These are phyloP conservation scores for Macropus fuliginosus DNA, from an alignment of 2,797 vertebrate genomes.

Conservation along the genomic window DNA sequence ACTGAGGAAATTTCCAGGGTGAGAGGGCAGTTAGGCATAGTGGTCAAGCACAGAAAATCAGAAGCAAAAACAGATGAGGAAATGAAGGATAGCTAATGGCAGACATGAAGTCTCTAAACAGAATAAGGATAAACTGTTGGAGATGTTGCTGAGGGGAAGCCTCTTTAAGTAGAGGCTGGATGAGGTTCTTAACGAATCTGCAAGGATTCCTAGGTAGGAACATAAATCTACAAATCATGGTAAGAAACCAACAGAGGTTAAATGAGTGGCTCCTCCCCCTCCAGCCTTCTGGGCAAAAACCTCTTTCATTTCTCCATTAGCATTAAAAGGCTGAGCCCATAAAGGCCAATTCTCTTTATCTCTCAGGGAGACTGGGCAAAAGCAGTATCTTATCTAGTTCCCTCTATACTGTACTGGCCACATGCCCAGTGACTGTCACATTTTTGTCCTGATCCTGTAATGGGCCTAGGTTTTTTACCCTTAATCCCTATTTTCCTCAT, in stretches of 20 bases:
- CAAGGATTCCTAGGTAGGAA: not conserved
- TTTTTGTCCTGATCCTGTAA: not conserved
- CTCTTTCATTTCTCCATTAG: not conserved
- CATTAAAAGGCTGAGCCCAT: not conserved
- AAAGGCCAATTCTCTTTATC: not conserved
- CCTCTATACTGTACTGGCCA: not conserved
- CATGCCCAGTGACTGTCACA: not conserved
- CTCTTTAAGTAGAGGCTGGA: not conserved
- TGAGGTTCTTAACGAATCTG: not conserved
- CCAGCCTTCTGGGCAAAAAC: not conserved
- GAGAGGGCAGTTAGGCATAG: not conserved
- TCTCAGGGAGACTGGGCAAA: not conserved
- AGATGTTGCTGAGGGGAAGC: not conserved
- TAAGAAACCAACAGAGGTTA: not conserved
- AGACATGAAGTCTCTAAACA: not conserved
- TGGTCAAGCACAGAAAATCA: not conserved
- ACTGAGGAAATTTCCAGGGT: not conserved
- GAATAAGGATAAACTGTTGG: not conserved
- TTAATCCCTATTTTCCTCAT: not conserved
- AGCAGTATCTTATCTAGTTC: not conserved
- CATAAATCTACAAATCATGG: not conserved
- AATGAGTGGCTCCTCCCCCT: not conserved
- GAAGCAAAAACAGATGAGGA: not conserved
- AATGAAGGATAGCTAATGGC: not conserved
- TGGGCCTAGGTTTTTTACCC: not conserved